phyloP scores from a whole-genome alignment of 1,140 invertebrate species.

The Euwallacea similis region DNA sequence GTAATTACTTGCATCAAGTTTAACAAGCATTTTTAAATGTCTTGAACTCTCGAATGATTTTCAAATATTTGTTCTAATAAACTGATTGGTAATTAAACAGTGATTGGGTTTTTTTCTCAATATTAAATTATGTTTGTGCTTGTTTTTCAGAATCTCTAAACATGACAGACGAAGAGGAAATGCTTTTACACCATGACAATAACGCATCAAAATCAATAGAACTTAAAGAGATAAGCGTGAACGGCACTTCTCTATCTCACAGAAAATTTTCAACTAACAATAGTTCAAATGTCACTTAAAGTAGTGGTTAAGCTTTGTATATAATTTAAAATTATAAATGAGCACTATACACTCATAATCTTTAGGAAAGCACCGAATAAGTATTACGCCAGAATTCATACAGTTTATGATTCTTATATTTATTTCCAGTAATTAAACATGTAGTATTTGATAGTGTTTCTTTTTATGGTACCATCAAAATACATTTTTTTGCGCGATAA shows the following conservation, averaged over 20 bases:
- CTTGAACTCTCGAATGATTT: not conserved
- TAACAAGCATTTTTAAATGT: not conserved
- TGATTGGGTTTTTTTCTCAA: not conserved
- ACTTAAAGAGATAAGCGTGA: conserved; percentile 18
- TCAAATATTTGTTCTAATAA: not conserved
- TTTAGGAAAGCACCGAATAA: no score
- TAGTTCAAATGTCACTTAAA: conserved; percentile 2
- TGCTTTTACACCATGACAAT: conserved; percentile 9
- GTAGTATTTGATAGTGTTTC: no score
- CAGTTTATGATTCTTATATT: no score
- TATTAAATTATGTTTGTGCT: conserved; percentile 13
- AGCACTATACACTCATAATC: no score
- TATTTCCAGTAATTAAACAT: no score
- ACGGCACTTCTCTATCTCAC: conserved; percentile 13
- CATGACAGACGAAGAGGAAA: conserved; percentile 8
- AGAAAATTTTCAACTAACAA: conserved; percentile 12
- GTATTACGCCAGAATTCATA: no score
- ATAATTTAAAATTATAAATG: no score
- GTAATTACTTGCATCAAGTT: conserved; percentile 6
- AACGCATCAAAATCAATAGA: conserved; percentile 7
- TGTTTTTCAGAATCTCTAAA: conserved; percentile 12
- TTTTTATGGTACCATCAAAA: no score
- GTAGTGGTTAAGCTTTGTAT: not conserved
- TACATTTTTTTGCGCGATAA: no score
- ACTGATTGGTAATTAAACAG: not conserved